Evolutionary conservation across 2,888 invertebrate species (phyloP).

Genomic region (Polydrusus pterygomalis): DNA sequence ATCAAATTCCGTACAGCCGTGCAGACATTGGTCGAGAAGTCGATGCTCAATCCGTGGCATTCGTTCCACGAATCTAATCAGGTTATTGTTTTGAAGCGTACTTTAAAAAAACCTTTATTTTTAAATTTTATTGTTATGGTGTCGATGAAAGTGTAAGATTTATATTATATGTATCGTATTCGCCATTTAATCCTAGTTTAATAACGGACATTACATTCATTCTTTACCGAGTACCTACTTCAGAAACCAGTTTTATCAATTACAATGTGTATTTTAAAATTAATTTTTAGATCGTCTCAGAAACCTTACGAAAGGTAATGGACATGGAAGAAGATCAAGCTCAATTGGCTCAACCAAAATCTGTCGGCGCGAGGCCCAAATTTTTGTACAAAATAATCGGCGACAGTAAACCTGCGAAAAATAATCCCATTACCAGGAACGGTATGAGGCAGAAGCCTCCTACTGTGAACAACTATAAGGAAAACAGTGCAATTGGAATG

Average conservation of each 20-base stretch:
- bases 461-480: neutral
- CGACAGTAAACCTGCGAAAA: neutral
- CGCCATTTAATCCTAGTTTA: neutral
- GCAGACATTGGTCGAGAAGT: slow-evolving; percentile 65
- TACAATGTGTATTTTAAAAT: neutral
- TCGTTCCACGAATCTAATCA: slow-evolving; percentile 77
- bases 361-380: slow-evolving; percentile 85
- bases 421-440: slow-evolving; percentile 1
- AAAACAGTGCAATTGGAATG: neutral
- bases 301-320: slow-evolving; percentile 79
- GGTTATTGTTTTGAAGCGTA: slow-evolving; percentile 4
- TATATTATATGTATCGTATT: too few species aligned
- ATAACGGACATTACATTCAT: too few species aligned
- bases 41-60: slow-evolving; percentile 77
- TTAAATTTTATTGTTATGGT: too few species aligned
- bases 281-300: slow-evolving; percentile 58
- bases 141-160: too few species aligned
- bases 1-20: slow-evolving; percentile 61
- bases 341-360: slow-evolving; percentile 81
- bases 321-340: slow-evolving; percentile 82
- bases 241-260: neutral
- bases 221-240: too few species aligned
- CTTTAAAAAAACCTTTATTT: too few species aligned
- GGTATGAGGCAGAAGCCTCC: neutral
- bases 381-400: slow-evolving; percentile 68